Percentiles rank a stretch among this genome's conserved stretches.
Conservation (phyloP, 2,113 vertebrate species). For the Psophia crepitans region DNA sequence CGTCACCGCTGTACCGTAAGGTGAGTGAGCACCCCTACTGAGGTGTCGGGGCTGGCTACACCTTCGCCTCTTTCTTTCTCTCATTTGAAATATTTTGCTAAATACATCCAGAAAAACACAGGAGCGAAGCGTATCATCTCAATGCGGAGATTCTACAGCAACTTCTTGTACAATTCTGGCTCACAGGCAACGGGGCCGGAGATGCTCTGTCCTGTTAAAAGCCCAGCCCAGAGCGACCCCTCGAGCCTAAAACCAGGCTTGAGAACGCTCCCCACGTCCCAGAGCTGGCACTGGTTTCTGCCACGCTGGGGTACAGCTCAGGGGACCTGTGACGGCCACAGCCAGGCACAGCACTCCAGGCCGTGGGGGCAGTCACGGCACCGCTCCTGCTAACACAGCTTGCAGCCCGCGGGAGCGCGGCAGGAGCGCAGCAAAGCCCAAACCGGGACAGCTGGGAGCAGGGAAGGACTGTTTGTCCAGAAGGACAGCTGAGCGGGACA, state of each 20-base stretch:
- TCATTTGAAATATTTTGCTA: neutral
- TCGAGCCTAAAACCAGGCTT: neutral
- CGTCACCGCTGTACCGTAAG: accelerated
- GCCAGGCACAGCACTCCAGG: neutral
- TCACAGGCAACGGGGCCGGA: accelerated
- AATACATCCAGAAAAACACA: neutral
- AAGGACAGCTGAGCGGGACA: neutral
- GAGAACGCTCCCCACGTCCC: neutral
- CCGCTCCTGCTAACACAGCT: neutral
- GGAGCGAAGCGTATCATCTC: neutral
- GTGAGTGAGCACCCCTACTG: neutral
- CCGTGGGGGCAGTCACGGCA: accelerated
- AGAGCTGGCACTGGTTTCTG: accelerated
- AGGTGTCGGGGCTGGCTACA: neutral
- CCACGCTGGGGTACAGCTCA: no score
- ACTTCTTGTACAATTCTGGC: neutral
- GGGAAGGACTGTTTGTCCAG: neutral
- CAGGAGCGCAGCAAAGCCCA: neutral
- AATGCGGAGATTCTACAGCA: neutral
- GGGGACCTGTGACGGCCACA: neutral
- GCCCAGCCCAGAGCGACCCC: accelerated
- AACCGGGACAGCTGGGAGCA: accelerated
- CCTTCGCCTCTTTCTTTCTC: neutral
- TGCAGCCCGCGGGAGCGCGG: accelerated
- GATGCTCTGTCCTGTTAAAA: neutral